phyloP scores from a whole-genome alignment of 2,113 vertebrate genomes.

The Amphiprion ocellaris region DNA sequence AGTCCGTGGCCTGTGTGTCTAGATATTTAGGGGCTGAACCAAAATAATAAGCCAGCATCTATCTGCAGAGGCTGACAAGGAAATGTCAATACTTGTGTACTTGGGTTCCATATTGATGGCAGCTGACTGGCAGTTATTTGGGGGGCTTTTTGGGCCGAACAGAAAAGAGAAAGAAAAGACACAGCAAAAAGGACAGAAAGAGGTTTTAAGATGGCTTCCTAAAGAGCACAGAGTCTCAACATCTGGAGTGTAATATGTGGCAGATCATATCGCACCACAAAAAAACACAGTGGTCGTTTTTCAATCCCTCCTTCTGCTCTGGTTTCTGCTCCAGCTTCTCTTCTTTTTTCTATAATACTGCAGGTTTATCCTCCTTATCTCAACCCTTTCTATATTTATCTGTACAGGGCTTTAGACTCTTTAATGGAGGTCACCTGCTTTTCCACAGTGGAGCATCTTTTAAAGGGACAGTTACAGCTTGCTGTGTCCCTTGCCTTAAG shows the following conservation, averaged over 20 bases:
- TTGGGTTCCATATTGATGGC: slow-evolving; percentile 70
- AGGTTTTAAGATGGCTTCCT: slow-evolving; percentile 56
- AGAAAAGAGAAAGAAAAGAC: slow-evolving; percentile 29
- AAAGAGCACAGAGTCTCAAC: slow-evolving; percentile 61
- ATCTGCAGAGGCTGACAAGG: slow-evolving; percentile 67
- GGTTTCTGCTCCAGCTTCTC: slow-evolving; percentile 31
- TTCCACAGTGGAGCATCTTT: slow-evolving; percentile 45
- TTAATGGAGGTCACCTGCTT: slow-evolving; percentile 63
- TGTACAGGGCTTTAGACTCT: slow-evolving; percentile 38
- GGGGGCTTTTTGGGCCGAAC: slow-evolving; percentile 47
- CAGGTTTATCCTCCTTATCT: slow-evolving; percentile 63
- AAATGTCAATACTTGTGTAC: slow-evolving; percentile 73
- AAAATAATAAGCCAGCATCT: slow-evolving; percentile 72
- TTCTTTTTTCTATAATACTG: slow-evolving; percentile 36
- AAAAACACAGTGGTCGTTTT: slow-evolving; percentile 50
- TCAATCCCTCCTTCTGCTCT: slow-evolving; percentile 31
- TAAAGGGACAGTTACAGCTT: slow-evolving; percentile 37
- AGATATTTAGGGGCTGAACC: slow-evolving; percentile 67
- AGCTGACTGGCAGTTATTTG: slow-evolving; percentile 47
- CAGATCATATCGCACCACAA: slow-evolving; percentile 56
- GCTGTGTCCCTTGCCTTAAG: slow-evolving; percentile 22
- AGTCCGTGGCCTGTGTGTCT: slow-evolving; percentile 60
- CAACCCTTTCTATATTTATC: slow-evolving; percentile 63
- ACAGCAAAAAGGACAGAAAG: slow-evolving; percentile 26
- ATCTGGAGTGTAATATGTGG: slow-evolving; percentile 64